These are phyloP conservation scores for Drosophila cardini DNA, from an alignment of 1,140 invertebrate genomes.

Conservation along the genomic window DNA sequence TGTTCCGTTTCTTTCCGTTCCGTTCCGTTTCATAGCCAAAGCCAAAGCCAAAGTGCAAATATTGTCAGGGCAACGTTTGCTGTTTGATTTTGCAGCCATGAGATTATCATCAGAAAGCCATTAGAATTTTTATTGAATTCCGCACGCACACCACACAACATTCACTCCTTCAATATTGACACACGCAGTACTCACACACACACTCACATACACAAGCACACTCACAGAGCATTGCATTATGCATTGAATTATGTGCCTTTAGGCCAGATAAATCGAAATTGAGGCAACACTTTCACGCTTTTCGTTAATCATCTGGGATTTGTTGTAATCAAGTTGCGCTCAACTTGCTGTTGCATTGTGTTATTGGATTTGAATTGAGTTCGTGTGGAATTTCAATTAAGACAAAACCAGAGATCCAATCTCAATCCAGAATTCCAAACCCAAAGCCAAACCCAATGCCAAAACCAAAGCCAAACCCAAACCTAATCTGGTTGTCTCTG, in stretches of 20 bases:
- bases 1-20: slow-evolving; percentile 7
- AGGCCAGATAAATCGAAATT: slow-evolving; percentile 43
- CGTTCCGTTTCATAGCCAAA: slow-evolving; percentile 28
- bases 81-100: slow-evolving; percentile 80
- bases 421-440: neutral
- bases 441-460: neutral
- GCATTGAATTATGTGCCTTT: slow-evolving; percentile 72
- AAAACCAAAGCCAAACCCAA: neutral
- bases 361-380: slow-evolving; percentile 79
- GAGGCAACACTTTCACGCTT: slow-evolving; percentile 78
- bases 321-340: slow-evolving; percentile 76
- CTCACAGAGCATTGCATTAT: no score
- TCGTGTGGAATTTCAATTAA: slow-evolving; percentile 76
- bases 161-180: slow-evolving; percentile 37
- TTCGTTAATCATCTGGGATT: slow-evolving; percentile 81
- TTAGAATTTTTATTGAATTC: slow-evolving; percentile 84
- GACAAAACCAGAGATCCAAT: slow-evolving; percentile 20
- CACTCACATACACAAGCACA: slow-evolving; percentile 27
- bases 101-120: slow-evolving; percentile 83
- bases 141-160: slow-evolving; percentile 64
- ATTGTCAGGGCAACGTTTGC: slow-evolving; percentile 64
- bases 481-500: slow-evolving; percentile 27
- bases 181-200: slow-evolving; percentile 39
- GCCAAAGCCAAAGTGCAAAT: slow-evolving; percentile 71
- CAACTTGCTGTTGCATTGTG: slow-evolving; percentile 52